Percentiles rank a stretch among this genome's conserved stretches.
These are phyloP conservation scores for Acyrthosiphon pisum DNA, from an alignment of 1,140 invertebrate genomes.

Conservation along the genomic window DNA sequence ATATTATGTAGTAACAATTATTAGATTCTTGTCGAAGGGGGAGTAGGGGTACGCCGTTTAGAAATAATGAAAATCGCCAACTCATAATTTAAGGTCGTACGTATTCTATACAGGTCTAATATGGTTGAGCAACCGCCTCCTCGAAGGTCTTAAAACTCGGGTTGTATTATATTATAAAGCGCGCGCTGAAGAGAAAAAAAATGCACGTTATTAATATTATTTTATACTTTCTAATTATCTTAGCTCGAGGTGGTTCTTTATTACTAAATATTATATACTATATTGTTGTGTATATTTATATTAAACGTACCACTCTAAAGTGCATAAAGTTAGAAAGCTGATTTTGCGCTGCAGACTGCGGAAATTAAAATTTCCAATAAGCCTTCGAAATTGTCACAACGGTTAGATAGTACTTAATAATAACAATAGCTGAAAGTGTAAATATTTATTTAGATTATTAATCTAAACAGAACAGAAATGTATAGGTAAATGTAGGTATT, in stretches of 20 bases:
- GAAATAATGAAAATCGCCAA: constrained; percentile 3
- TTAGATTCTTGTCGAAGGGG: neutral
- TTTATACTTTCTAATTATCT: neutral
- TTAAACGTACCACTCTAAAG: neutral
- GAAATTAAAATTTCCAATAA: neutral
- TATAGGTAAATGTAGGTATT: too few relatives aligned
- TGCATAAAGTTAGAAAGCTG: neutral
- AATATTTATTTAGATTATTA: too few relatives aligned
- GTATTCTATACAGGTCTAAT: neutral
- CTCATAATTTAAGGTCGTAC: constrained; percentile 4
- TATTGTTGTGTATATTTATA: neutral
- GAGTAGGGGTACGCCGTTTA: neutral
- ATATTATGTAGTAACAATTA: neutral
- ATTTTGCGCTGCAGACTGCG: neutral
- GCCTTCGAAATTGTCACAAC: neutral
- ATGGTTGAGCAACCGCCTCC: neutral
- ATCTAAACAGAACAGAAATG: too few relatives aligned
- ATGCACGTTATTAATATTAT: neutral
- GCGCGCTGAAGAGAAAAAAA: neutral
- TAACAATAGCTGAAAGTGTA: neutral
- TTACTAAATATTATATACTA: neutral
- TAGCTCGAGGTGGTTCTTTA: neutral
- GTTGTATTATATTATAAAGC: neutral
- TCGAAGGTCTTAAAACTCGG: neutral
- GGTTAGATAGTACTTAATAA: neutral